phyloP scores from a whole-genome alignment of 2,113 vertebrate species.

The Heteronetta atricapilla region DNA sequence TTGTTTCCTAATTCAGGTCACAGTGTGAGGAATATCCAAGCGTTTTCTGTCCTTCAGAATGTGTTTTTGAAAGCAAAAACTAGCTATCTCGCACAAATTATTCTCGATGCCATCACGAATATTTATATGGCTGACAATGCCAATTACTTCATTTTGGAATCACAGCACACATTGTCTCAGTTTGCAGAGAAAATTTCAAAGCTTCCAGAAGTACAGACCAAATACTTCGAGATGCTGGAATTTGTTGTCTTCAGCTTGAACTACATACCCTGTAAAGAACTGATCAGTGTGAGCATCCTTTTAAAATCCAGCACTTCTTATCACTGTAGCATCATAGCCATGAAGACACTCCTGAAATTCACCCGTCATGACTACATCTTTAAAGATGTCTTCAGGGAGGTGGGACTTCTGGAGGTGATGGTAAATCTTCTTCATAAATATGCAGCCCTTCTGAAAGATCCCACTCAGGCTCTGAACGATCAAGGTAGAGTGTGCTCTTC shows the following conservation, averaged over 20 bases:
- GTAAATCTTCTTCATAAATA: conserved; percentile 98
- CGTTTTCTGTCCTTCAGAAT: conserved; percentile 95
- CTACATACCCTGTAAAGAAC: conserved; percentile 98
- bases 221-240: conserved; percentile 98
- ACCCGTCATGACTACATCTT: conserved; percentile 92
- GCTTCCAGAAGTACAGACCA: conserved; percentile 90
- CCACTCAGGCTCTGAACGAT: conserved; percentile 84
- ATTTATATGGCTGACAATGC: conserved; percentile 92
- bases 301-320: conserved; percentile 92
- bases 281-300: conserved; percentile 96
- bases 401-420: conserved; percentile 96
- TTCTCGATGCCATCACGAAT: conserved; percentile 94
- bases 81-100: conserved; percentile 88
- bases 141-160: conserved; percentile 98
- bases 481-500: conserved; percentile 81
- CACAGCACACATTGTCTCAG: conserved; percentile 94
- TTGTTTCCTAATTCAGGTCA: conserved; percentile 81
- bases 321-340: conserved; percentile 91
- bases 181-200: conserved; percentile 93
- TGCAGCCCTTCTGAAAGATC: conserved; percentile 96
- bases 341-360: conserved; percentile 90
- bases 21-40: conserved; percentile 94
- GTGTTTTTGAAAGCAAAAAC: conserved; percentile 95
- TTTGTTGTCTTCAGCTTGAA: conserved; percentile 96
- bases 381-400: conserved; percentile 96